Evolutionary conservation across 92 coral and sea anemone genomes (phyloP).

Genomic region (Umimayanthus chanpuru): DNA sequence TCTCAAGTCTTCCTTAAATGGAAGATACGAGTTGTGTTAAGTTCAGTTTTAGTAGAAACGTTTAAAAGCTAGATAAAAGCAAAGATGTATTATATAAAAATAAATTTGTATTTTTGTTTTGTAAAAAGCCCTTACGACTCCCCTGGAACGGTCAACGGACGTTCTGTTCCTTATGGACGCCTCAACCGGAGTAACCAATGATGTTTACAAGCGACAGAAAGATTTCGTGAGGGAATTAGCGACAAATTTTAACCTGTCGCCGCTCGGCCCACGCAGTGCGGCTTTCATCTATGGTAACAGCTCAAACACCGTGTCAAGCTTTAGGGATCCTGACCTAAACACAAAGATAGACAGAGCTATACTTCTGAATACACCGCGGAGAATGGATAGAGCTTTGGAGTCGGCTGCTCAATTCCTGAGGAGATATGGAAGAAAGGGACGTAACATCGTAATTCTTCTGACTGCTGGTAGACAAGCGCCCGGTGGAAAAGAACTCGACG

Average conservation of each 20-base stretch:
- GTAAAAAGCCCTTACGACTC: slow-evolving; percentile 40
- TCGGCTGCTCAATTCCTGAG: slow-evolving; percentile 59
- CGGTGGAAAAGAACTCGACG: slow-evolving; percentile 38
- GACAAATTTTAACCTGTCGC: slow-evolving; percentile 54
- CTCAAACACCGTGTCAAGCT: slow-evolving; percentile 50
- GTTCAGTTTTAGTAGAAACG: background rate
- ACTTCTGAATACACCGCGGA: slow-evolving; percentile 41
- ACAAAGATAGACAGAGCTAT: slow-evolving; percentile 53
- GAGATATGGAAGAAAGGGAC: slow-evolving; percentile 64
- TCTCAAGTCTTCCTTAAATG: background rate
- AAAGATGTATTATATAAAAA: background rate
- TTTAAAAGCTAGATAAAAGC: background rate
- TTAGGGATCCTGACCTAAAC: slow-evolving; percentile 47
- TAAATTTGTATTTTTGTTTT: background rate
- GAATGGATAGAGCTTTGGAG: slow-evolving; percentile 67
- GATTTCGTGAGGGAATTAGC: slow-evolving; percentile 70
- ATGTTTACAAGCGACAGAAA: slow-evolving; percentile 71
- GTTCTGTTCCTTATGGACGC: slow-evolving; percentile 83
- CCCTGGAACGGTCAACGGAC: slow-evolving; percentile 57
- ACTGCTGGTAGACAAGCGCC: slow-evolving; percentile 68
- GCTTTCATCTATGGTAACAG: slow-evolving; percentile 58
- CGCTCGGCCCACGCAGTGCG: slow-evolving; percentile 55
- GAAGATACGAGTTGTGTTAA: background rate
- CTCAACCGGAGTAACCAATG: slow-evolving; percentile 60
- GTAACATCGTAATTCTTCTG: slow-evolving; percentile 77